A percentile compares a stretch with the other conserved stretches of the same genome.
These are phyloP conservation scores for Euphydryas editha DNA, from an alignment of 2,888 invertebrate genomes.

Conservation along the genomic window DNA sequence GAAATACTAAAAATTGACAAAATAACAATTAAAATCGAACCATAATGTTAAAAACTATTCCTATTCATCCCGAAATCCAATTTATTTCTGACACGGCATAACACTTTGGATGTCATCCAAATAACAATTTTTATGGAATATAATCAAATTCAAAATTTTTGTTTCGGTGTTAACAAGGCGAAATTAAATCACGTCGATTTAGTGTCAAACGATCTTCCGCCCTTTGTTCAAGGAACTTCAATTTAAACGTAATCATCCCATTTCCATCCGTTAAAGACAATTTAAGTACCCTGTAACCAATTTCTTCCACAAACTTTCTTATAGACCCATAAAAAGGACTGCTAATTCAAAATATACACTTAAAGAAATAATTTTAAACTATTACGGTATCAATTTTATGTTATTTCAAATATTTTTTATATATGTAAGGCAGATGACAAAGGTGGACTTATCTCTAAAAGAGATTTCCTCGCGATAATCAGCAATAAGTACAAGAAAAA, in stretches of 20 bases:
- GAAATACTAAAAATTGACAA: too few species aligned
- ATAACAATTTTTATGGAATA: conserved; percentile 15
- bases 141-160: background rate
- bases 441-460: too few species aligned
- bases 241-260: conserved; percentile 27
- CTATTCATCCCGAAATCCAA: conserved; percentile 9
- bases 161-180: conserved; percentile 12
- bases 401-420: too few species aligned
- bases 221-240: conserved; percentile 27
- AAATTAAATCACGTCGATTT: conserved; percentile 9
- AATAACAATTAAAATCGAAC: background rate
- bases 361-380: too few species aligned
- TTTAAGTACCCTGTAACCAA: conserved; percentile 19
- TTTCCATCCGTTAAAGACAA: conserved; percentile 25
- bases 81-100: conserved; percentile 27
- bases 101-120: conserved; percentile 28
- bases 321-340: background rate
- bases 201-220: conserved; percentile 19
- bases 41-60: background rate
- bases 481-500: too few species aligned
- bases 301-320: conserved; percentile 14
- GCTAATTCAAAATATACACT: too few species aligned
- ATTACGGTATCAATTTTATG: too few species aligned
- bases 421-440: too few species aligned
- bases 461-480: too few species aligned